Evolutionary conservation across 2,888 invertebrate genomes (phyloP).

Genomic region (Leucophora obtusa): DNA sequence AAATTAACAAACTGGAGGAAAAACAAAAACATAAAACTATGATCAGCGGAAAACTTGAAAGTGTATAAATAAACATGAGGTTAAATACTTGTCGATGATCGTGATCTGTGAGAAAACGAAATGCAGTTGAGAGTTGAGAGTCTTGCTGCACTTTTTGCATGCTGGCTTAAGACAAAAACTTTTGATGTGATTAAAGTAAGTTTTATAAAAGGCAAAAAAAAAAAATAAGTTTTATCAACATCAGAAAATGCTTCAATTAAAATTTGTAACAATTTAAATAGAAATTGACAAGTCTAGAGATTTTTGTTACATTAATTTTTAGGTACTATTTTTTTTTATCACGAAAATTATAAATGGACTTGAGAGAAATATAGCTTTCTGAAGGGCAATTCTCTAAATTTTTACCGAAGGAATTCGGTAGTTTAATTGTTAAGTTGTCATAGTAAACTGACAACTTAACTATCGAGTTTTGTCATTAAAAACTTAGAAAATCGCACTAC

Average conservation of each 20-base stretch:
- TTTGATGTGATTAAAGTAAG: neutral
- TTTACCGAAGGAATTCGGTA: too few species aligned
- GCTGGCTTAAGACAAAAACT: neutral
- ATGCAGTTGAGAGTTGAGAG: conserved; percentile 46
- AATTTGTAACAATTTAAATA: conserved; percentile 45
- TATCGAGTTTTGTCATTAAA: too few species aligned
- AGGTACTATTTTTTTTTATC: too few species aligned
- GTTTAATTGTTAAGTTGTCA: too few species aligned
- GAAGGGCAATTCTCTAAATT: too few species aligned
- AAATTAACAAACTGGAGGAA: conserved; percentile 38
- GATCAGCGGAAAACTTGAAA: conserved; percentile 61
- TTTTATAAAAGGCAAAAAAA: conserved; percentile 8
- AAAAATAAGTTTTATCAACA: conserved; percentile 8
- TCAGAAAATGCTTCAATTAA: conserved; percentile 19
- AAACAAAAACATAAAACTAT: conserved; percentile 33
- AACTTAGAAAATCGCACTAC: too few species aligned
- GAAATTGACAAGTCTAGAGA: neutral
- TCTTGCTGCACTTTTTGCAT: conserved; percentile 47
- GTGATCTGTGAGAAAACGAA: conserved; percentile 62
- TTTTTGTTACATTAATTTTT: too few species aligned
- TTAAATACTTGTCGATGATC: conserved; percentile 59
- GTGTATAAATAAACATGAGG: conserved; percentile 54
- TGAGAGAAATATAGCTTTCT: too few species aligned
- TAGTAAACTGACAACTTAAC: too few species aligned
- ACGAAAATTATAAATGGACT: too few species aligned